Evolutionary conservation across 2,113 vertebrate species (phyloP).

Genomic region (Paramormyrops kingsleyae): DNA sequence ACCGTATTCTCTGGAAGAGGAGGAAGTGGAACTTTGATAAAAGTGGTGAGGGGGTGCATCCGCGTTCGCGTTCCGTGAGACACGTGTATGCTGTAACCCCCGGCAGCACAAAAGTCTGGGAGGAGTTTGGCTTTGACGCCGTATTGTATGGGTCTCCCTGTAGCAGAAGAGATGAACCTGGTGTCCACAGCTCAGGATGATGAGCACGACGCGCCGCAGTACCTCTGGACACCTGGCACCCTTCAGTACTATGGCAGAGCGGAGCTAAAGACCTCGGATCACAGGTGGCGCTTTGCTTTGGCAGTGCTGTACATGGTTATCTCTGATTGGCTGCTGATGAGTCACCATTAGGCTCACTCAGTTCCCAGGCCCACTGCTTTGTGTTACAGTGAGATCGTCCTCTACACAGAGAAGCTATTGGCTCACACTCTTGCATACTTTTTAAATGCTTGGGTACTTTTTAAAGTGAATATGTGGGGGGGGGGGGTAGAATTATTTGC

Average conservation of each 20-base stretch:
- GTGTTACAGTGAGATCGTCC: neutral
- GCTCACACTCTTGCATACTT: neutral
- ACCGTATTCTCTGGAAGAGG: constrained; percentile 92
- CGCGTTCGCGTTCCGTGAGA: neutral
- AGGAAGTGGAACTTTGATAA: constrained; percentile 94
- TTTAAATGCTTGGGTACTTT: neutral
- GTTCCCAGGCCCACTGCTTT: neutral
- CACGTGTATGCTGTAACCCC: neutral
- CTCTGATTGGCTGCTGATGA: neutral
- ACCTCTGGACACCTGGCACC: constrained; percentile 79
- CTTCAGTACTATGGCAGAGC: constrained; percentile 89
- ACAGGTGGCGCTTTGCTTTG: constrained; percentile 64
- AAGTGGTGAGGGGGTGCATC: constrained; percentile 65
- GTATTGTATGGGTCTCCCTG: neutral
- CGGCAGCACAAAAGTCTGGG: neutral
- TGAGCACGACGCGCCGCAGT: constrained; percentile 54
- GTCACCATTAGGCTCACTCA: neutral
- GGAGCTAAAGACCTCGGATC: constrained; percentile 96
- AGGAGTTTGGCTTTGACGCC: neutral
- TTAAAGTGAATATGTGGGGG: too few species aligned
- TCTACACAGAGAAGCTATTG: neutral
- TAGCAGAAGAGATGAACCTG: constrained; percentile 91
- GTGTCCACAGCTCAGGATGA: constrained; percentile 70
- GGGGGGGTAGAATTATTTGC: too few species aligned
- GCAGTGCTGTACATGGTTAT: neutral